Base-by-base conservation (phyloP, 2,888 invertebrate genomes). In the Boloria euphrosyne region DNA sequence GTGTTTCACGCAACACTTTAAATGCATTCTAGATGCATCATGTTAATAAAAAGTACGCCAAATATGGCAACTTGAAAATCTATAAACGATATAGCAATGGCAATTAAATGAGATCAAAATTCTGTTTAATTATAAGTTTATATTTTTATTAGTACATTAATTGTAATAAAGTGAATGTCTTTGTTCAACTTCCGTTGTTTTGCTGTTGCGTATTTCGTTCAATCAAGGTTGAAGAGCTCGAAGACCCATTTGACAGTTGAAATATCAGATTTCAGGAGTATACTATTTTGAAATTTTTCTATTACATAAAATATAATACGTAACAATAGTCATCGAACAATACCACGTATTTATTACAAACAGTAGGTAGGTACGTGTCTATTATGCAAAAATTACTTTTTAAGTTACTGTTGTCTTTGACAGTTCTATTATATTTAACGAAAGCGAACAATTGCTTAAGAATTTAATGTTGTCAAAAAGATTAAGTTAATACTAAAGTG, bases 401-500 rank as follows among this genome's bases (percentile, higher is more conserved):
- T 58, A 53, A 43, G 46, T 27, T 60, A 55, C 38, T 31, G 27
- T 60, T 55, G 66, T 52, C 72, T 75, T 74, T 74, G 78, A 78
- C 77, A 74, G 74, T 75, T 46, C 58, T 47, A 49, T 64, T 64
- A 63, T 68, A 73, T 74, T 77, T 78, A 76, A 75, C 76, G 70
- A 73, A 71, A 70, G 69, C 72, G 66, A 65, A 59, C 51, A 71
- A 67, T 73, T 70, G 74, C 74, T 71, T 64, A 62, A n/a, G 65
- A 71, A 74, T 76, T 61, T 7, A 3, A 38, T 80, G 82, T 86
- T 83, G 84, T 57, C 46, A 80, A 83, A 84, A 75, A 76, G 74
- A 82, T 80, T 75, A 73, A 78, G 82, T 79, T 77, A 75, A 76
- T 72, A 76, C 75, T 76, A 76, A 78, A 74, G 76, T 76, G 76